Percentiles rank a stretch among this genome's conserved stretches.
phyloP scores from a whole-genome alignment of 1,140 invertebrate species.

The Ceratosolen fusciceps region DNA sequence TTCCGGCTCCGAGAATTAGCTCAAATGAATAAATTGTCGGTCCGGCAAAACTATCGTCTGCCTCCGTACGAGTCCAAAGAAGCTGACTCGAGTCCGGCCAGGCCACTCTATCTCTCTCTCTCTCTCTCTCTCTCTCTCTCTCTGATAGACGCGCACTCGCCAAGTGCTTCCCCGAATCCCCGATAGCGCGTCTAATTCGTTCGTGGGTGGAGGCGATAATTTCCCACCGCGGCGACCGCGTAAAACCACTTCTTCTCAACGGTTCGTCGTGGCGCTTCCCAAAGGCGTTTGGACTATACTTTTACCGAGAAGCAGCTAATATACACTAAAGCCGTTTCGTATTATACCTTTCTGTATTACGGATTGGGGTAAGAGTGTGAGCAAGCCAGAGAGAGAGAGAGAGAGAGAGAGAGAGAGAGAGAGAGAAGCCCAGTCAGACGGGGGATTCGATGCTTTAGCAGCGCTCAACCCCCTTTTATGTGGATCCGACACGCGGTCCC shows the following conservation, averaged over 20 bases:
- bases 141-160: no score
- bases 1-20: conserved; percentile 62
- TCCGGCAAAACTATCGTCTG: conserved; percentile 54
- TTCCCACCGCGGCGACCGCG: neutral
- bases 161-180: no score
- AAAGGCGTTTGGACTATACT: conserved; percentile 11
- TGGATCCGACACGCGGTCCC: conserved; percentile 53
- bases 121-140: no score
- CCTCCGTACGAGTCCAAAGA: no score
- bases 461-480: conserved; percentile 51
- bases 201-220: neutral
- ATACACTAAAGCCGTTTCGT: conserved; percentile 32
- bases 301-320: conserved; percentile 2
- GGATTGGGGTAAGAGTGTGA: neutral
- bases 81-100: no score
- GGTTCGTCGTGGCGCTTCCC: neutral
- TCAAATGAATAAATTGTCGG: conserved; percentile 56
- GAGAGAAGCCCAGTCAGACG: conserved; percentile 40
- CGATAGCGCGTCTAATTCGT: neutral
- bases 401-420: neutral
- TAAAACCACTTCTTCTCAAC: neutral
- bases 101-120: no score
- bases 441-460: conserved; percentile 56
- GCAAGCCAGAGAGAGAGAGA: neutral
- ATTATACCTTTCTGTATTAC: conserved; percentile 10